Evolutionary conservation across 2,888 invertebrate species (phyloP), one percentile per base, ranked within the genome.

Genomic region (Seira musarum): DNA sequence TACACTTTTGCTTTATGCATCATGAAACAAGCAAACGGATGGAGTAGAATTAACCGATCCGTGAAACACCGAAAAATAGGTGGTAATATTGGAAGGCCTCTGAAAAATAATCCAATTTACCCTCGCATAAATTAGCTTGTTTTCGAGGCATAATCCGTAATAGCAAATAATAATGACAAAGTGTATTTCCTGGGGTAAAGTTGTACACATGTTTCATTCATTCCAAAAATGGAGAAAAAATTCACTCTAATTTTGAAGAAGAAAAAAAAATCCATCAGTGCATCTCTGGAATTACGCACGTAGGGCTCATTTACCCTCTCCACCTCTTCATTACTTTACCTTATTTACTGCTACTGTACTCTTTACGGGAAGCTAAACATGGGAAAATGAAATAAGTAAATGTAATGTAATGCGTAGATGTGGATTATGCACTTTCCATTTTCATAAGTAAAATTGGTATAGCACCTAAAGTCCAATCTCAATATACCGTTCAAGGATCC

Each of bases 41-140:
- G n/a, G n/a, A n/a, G n/a, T n/a, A n/a, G n/a, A n/a, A n/a, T n/a
- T n/a, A n/a, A n/a, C n/a, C n/a, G n/a, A n/a, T n/a, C n/a, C 21
- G 1, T 2, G 40, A 35, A 19, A 21, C 19, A 22, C 5, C 67
- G 24, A 65, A 49, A 78, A 71, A 57, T 67, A 61, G 78, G 67
- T 65, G 72, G 72, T 78, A 78, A 72, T 67, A 19, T 57, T 68
- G 64, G 40, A 66, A 66, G 53, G 24, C n/a, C n/a, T n/a, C n/a
- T n/a, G n/a, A n/a, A 60, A 49, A 60, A 57, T 73, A 81, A 81
- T 81, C 81, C 81, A 81, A 81, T 81, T 81, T 81, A 19, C 64
- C n/a, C 35, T 30, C 53, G 81, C 70, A 81, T 81, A 81, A 81
- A 81, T 81, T 81, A 81, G 78, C 81, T 78, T 78, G 73, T n/a